Base-by-base conservation (phyloP, 2,113 vertebrate genomes). In the Coregonus clupeaformis region DNA sequence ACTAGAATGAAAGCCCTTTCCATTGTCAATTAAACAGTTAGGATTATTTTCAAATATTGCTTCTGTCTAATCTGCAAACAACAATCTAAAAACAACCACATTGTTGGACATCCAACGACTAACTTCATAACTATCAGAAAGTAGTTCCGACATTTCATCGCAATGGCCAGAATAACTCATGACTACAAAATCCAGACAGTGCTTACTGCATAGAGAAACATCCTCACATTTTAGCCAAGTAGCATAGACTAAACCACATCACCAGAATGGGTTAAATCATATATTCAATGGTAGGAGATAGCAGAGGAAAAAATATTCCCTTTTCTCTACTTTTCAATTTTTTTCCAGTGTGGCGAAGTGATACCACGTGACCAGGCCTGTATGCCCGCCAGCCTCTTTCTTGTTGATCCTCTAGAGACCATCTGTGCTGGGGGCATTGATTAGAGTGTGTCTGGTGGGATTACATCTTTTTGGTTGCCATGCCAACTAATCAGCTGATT, bases 401-500 rank as follows among this genome's bases (percentile, higher is more conserved):
- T 96, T 96, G 95, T 95, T 97, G 96, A 98, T 98, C 96, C 97
- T 98, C 97, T 88, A 90, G 97, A 97, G 97, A 97, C 94, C 95
- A 96, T 97, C 96, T 98, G 97, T 94, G 95, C 96, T 96, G 95
- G 95, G 97, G 96, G 97, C 97, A 98, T 98, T 99, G 97, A 99
- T 99, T 99, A 98, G 97, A 98, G 96, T 96, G 93, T 95, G 96
- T 98, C 98, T 98, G 95, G 94, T 95, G 96, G 97, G 96, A 98
- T 99, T 99, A 98, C 96, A 98, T 97, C 95, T 98, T 97, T 98
- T 95, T 95, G 94, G 97, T 99, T 99, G 96, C 97, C 95, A 98
- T 99, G 98, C 96, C 98, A 97, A 98, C 98, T 98, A 98, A 98
- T 98, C 98, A 98, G 97, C 97, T 98, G 98, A 97, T 96, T 95